phyloP scores from a whole-genome alignment of 2,113 vertebrate genomes.

The Labeo rohita region DNA sequence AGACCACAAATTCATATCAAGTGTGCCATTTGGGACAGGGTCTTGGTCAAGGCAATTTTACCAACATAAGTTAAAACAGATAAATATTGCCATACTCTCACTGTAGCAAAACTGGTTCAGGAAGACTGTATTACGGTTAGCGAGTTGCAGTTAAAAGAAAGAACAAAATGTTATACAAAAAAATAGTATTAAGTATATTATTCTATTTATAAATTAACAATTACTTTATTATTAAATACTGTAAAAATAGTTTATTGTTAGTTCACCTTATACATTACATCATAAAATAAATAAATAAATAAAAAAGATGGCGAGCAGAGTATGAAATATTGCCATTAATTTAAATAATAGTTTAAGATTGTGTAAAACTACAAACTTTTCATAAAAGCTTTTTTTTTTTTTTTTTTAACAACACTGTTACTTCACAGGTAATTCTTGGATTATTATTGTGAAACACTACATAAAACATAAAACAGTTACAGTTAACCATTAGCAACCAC shows the following conservation, averaged over 20 bases:
- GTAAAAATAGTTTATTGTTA: neutral
- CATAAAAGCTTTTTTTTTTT: no score
- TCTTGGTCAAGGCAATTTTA: neutral
- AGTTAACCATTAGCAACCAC: no score
- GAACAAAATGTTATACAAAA: neutral
- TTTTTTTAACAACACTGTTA: no score
- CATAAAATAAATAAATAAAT: no score
- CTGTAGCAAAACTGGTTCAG: neutral
- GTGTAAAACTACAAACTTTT: no score
- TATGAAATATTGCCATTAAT: no score
- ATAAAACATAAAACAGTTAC: no score
- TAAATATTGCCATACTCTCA: neutral
- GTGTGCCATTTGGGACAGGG: neutral
- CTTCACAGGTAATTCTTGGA: no score
- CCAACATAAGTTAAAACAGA: neutral
- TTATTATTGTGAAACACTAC: no score
- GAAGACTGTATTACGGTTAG: neutral
- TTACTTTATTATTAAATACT: neutral
- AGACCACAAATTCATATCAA: slow-evolving; percentile 6
- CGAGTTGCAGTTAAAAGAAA: neutral
- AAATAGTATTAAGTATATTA: neutral
- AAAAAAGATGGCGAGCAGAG: no score
- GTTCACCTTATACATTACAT: neutral
- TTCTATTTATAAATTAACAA: neutral
- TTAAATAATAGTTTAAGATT: no score